These are phyloP conservation scores for Drosophila navojoa DNA, from an alignment of 1,140 invertebrate genomes.

Conservation along the genomic window DNA sequence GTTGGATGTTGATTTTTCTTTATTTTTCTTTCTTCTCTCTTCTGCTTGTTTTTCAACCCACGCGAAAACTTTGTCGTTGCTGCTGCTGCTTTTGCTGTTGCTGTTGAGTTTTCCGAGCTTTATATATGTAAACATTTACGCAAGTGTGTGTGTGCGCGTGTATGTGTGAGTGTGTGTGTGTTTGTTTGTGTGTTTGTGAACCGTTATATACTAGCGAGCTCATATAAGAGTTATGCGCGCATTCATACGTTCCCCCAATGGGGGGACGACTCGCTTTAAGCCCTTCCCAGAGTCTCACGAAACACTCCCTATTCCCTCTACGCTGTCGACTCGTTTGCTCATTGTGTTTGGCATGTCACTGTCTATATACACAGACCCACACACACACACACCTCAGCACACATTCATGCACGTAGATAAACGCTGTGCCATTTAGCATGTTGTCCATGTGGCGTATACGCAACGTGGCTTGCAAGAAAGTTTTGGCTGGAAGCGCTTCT, in stretches of 20 bases:
- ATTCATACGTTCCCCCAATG: slow-evolving; percentile 63
- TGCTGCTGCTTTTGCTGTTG: slow-evolving; percentile 6
- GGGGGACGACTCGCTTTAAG: slow-evolving; percentile 32
- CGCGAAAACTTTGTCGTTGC: slow-evolving; percentile 71
- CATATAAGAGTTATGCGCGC: slow-evolving; percentile 71
- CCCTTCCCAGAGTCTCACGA: slow-evolving; percentile 38
- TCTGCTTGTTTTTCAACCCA: slow-evolving; percentile 56
- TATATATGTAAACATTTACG: slow-evolving; percentile 35
- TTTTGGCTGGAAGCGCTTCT: background rate
- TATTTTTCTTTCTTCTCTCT: slow-evolving; percentile 23
- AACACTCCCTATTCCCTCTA: slow-evolving; percentile 37
- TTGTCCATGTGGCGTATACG: slow-evolving; percentile 50
- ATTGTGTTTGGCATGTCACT: slow-evolving; percentile 42
- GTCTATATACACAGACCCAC: slow-evolving; percentile 17
- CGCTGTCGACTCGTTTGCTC: background rate
- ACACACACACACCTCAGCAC: slow-evolving; percentile 11
- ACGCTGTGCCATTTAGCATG: slow-evolving; percentile 27
- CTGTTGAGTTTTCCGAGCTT: slow-evolving; percentile 46
- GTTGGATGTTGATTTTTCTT: slow-evolving; percentile 60
- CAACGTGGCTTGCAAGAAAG: slow-evolving; percentile 19
- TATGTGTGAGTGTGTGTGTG: slow-evolving; percentile 6
- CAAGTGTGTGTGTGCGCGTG: slow-evolving; percentile 14
- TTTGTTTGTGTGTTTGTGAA: slow-evolving; percentile 26
- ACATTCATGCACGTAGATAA: slow-evolving; percentile 27
- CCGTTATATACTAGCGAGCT: slow-evolving; percentile 51